Conservation (phyloP, 2,797 vertebrate genomes). For the Oreochromis mossambicus region DNA sequence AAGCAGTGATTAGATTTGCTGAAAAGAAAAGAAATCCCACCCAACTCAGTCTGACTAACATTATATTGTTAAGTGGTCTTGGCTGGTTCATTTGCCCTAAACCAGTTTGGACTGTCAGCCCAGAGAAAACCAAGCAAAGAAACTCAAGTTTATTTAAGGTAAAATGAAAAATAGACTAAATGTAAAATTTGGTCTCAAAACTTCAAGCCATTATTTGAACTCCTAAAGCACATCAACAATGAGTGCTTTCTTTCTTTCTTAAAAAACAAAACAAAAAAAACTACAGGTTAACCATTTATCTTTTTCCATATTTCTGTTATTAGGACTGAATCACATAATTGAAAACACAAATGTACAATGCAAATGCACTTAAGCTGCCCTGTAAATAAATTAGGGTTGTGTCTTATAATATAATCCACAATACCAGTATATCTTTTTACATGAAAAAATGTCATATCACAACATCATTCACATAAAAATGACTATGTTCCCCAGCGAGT, state of each 20-base stretch:
- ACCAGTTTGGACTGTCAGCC: not conserved
- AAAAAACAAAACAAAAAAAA: too few relatives aligned
- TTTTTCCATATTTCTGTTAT: not conserved
- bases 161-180: not conserved
- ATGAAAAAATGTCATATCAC: not conserved
- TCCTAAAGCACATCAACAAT: not conserved
- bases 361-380: not conserved
- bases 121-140: not conserved
- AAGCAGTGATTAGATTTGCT: not conserved
- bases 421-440: not conserved
- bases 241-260: not conserved
- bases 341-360: not conserved
- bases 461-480: not conserved
- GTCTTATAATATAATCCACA: not conserved
- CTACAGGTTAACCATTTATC: not conserved
- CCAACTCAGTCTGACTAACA: not conserved
- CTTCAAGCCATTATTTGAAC: not conserved
- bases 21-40: not conserved
- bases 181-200: not conserved
- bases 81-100: not conserved
- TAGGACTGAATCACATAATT: not conserved
- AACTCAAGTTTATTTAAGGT: not conserved
- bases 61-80: not conserved
- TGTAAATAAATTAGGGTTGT: not conserved
- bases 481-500: rapidly evolving